Conservation (phyloP, 1,140 invertebrate species). For the Odontomachus brunneus region DNA sequence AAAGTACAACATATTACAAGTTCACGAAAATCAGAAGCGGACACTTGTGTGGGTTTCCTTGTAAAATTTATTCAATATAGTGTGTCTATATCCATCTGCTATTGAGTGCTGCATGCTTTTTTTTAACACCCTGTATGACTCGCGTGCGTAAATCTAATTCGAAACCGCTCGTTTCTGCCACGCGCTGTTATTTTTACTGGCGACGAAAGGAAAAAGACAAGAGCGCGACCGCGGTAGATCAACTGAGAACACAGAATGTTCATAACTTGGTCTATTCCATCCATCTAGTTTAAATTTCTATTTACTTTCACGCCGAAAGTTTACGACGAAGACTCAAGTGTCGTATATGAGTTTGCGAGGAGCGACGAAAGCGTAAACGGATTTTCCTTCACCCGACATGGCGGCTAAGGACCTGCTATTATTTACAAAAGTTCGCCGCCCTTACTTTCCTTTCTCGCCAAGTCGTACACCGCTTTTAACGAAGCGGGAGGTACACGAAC, state of each 20-base stretch:
- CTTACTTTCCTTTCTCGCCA: conserved; percentile 43
- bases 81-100: too few species aligned
- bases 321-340: conserved; percentile 44
- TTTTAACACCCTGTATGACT: too few species aligned
- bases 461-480: conserved; percentile 42
- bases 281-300: conserved; percentile 72
- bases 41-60: too few species aligned
- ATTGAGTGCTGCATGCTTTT: too few species aligned
- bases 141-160: neutral
- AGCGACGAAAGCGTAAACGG: conserved; percentile 62
- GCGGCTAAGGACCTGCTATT: conserved; percentile 62
- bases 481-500: conserved; percentile 31
- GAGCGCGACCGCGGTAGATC: conserved; percentile 35
- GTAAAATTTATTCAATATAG: too few species aligned
- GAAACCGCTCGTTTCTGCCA: neutral
- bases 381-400: conserved; percentile 58
- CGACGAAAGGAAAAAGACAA: neutral
- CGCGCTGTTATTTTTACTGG: neutral
- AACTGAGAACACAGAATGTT: conserved; percentile 22
- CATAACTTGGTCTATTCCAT: conserved; percentile 55
- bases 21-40: too few species aligned
- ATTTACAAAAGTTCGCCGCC: conserved; percentile 65
- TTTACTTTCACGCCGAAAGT: conserved; percentile 69
- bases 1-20: too few species aligned
- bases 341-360: conserved; percentile 54